Base-by-base conservation (phyloP, 1,140 invertebrate genomes). In the Solenopsis invicta region DNA sequence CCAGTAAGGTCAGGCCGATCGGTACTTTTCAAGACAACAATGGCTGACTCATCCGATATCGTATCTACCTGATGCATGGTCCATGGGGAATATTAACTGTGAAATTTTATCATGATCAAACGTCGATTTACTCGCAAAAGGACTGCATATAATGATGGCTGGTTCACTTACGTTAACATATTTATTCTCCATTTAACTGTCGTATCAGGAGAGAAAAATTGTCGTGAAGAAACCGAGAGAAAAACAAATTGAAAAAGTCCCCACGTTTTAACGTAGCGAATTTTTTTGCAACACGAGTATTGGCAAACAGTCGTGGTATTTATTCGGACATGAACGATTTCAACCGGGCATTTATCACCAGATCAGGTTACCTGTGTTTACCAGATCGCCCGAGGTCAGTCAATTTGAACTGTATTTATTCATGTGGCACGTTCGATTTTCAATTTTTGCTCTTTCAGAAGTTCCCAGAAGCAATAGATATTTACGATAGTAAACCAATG, bases 21-120 rank as follows among this genome's bases (percentile, higher is more conserved):
- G 34, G 41, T 85, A 80, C 77, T 88, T 90, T 91, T 91, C 74
- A 75, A 75, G 84, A 87, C 76, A 90, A 90, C 86, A 91, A 91
- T 91, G 64, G 90, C 87, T 87, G 90, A 91, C 78, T 91, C 90
- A 89, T 74, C 71, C 84, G 78, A 85, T 88, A 91, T 85, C 76
- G 77, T 87, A 91, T 75, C 84, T 88, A n/a, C 61, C n/a, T 80
- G 86, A 72, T 85, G 56, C 45, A 76, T 54, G 77, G 54, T 66
- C 52, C 67, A 21, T 21, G 48, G 52, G 34, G 69, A 80, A 75
- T 87, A 82, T 88, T 91, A 90, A 87, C 78, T 21, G 48, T 45
- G 13, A 21, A 54, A 56, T 50, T 67, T 71, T 89, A 90, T 90
- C 80, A 50, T 29, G 89, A 89, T 89, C 34, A 37, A 84, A 37